A percentile compares a stretch with the other conserved stretches of the same genome.
These are phyloP conservation scores for Chelonoidis abingdonii DNA, from an alignment of 2,113 vertebrate species.

Conservation along the genomic window DNA sequence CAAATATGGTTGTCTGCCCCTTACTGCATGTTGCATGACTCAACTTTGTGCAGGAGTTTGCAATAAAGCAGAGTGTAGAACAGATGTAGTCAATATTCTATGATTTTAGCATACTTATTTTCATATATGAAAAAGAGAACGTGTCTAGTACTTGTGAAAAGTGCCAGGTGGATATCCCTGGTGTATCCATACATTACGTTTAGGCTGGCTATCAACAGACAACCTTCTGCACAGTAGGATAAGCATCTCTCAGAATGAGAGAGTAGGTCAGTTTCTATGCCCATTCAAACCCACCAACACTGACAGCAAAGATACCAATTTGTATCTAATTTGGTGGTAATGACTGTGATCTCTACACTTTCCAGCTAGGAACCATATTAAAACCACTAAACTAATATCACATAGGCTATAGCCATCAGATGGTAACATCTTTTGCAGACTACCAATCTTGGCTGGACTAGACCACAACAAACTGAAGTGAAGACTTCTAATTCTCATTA, in stretches of 20 bases:
- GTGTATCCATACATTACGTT: not conserved
- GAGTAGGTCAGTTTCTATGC: not conserved
- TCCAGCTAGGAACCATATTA: not conserved
- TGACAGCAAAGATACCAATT: not conserved
- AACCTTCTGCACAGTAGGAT: not conserved
- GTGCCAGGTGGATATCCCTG: not conserved
- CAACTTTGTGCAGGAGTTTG: not conserved
- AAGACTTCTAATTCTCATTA: not conserved
- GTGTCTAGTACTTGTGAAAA: not conserved
- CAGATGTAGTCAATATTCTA: not conserved
- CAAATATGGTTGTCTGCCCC: not conserved
- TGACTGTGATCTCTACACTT: not conserved
- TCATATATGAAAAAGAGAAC: not conserved
- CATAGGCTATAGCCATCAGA: not conserved
- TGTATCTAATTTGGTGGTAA: rapidly evolving
- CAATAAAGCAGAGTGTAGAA: not conserved
- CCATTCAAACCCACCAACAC: rapidly evolving
- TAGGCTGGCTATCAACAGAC: not conserved
- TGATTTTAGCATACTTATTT: rapidly evolving
- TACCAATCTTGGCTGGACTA: not conserved
- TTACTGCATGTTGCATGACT: not conserved
- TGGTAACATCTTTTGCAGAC: not conserved
- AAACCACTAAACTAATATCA: not conserved
- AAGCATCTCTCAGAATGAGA: not conserved
- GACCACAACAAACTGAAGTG: no score